phyloP scores from a whole-genome alignment of 2,113 vertebrate genomes.

The Cryptomyrus ogoouensis region DNA sequence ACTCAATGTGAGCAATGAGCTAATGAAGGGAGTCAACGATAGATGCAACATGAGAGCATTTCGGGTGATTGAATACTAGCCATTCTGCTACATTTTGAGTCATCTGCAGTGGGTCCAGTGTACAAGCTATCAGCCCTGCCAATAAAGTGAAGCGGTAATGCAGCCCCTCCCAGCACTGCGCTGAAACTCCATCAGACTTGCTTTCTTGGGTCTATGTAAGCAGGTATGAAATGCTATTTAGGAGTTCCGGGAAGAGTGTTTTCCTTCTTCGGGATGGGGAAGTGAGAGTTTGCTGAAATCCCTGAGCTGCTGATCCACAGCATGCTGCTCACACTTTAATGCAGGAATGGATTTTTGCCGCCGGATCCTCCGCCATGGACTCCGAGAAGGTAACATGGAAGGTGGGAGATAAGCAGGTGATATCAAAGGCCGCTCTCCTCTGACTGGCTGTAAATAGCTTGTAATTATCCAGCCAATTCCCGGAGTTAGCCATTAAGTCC shows the following conservation, averaged over 20 bases:
- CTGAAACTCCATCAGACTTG: neutral
- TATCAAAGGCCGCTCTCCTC: neutral
- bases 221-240: neutral
- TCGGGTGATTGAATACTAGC: neutral
- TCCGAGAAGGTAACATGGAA: neutral
- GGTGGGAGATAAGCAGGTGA: neutral
- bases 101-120: neutral
- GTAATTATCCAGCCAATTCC: constrained; percentile 7
- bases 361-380: neutral
- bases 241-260: neutral
- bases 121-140: neutral
- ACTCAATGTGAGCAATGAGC: neutral
- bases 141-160: neutral
- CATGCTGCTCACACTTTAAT: neutral
- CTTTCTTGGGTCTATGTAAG: neutral
- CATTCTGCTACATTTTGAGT: neutral
- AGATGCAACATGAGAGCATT: neutral
- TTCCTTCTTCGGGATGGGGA: neutral
- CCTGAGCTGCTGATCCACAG: no score
- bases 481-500: neutral
- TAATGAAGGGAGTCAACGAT: neutral
- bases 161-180: neutral
- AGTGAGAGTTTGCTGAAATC: neutral
- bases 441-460: constrained; percentile 9
- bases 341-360: neutral